These are phyloP conservation scores for Cichlasoma orientale DNA, from an alignment of 2,797 vertebrate species.

Conservation along the genomic window DNA sequence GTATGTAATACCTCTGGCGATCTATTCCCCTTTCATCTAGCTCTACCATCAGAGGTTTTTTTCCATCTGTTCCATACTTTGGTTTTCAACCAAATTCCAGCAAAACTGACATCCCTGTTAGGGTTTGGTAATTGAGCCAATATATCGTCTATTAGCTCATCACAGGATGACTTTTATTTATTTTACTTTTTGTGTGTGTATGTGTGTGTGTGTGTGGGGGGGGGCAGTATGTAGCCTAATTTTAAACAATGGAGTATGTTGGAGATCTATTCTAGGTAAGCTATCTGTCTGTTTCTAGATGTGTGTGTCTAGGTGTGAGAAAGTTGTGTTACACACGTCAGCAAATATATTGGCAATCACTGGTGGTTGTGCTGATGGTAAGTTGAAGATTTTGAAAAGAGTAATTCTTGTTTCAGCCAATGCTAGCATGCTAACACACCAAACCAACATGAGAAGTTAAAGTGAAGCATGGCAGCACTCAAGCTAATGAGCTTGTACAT, in stretches of 20 bases:
- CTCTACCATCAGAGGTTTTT: too few relatives aligned
- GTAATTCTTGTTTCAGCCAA: not conserved
- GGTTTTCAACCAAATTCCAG: not conserved
- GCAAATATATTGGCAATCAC: not conserved
- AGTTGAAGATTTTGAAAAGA: not conserved
- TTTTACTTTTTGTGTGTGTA: slow-evolving; percentile 5
- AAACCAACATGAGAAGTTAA: not conserved
- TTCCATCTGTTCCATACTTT: not conserved
- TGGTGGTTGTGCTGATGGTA: not conserved
- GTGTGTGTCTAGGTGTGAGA: not conserved
- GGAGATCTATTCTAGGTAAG: not conserved
- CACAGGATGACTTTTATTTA: not conserved
- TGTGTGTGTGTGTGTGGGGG: not conserved
- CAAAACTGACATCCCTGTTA: not conserved
- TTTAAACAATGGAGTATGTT: not conserved
- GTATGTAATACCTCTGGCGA: too few relatives aligned
- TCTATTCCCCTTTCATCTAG: too few relatives aligned
- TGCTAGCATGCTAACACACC: not conserved
- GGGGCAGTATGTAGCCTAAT: not conserved
- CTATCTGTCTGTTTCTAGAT: not conserved
- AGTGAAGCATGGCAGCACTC: not conserved
- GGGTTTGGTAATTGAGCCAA: not conserved
- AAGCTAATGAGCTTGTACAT: not conserved
- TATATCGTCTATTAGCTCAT: not conserved
- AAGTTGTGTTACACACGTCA: not conserved